Base-by-base conservation (phyloP, 1,140 invertebrate species). In the Bicyclus anynana region DNA sequence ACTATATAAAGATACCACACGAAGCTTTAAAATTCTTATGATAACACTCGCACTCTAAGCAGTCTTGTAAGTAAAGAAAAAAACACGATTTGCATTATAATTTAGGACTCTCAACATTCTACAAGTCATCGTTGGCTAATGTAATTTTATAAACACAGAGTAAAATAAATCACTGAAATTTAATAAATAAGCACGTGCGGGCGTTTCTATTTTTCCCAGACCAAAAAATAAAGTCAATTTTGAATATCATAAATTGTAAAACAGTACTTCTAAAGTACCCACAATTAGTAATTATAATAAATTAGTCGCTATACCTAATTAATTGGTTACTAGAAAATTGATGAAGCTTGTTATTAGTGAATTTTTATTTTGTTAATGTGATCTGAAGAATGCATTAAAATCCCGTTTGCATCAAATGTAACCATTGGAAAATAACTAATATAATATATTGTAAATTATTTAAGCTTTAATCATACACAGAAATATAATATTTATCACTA, bases 1-100 rank as follows among this genome's bases (percentile, higher is more conserved):
- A 81, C 69, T 79, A 81, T 79, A 69, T 81, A 72, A 79, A 80
- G 64, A 75, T 86, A 86, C 84, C 85, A 88, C 85, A 85, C 80
- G 75, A 88, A 88, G 85, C 85, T 88, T 88, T 88, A 88, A 88
- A 86, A 86, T 81, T 85, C 85, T 86, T 88, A 86, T 86, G 85
- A 88, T 80, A 80, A 84, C 80, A 86, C 80, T 84, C 76, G 84
- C 84, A 87, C 83, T 74, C 59, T 85, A 81, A 79, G 79, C 84
- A 83, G 80, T 77, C 72, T 74, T 68, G 67, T 80, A 81, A 76
- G 72, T 78, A 69, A 80, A 38, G 2, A 69, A 79, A 68, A 33
- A 53, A 70, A 74, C 72, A 79, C 74, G 47, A 62, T 76, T 65
- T 72, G 65, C 70, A 71, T 65, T 59, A 47, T 65, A 67, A 68